Conservation (phyloP, 1,140 invertebrate genomes). For the Heliothis subflexa region DNA sequence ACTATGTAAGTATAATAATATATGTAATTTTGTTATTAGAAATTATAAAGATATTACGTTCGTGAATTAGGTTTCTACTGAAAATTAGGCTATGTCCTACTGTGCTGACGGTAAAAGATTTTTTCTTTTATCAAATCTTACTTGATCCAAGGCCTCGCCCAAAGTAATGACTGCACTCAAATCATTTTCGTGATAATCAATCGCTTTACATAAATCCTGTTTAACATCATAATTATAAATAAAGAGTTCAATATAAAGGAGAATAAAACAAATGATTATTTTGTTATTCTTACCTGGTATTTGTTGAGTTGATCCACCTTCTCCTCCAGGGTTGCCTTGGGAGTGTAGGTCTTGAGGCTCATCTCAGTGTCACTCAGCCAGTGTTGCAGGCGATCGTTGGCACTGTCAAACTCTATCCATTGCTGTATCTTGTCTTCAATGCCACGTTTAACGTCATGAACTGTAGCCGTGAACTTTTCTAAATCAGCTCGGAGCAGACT, state of each 20-base stretch:
- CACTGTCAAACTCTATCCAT: conserved; percentile 96
- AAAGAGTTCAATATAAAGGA: conserved; percentile 50
- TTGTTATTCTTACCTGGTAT: conserved; percentile 91
- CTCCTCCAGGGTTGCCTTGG: conserved; percentile 94
- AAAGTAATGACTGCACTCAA: conserved; percentile 91
- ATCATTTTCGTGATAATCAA: conserved; percentile 90
- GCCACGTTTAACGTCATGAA: conserved; percentile 91
- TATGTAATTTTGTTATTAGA: conserved; percentile 55
- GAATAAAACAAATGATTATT: conserved; percentile 34
- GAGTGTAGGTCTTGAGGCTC: conserved; percentile 94
- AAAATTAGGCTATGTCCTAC: conserved; percentile 81
- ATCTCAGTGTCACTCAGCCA: conserved; percentile 96
- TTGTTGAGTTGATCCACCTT: conserved; percentile 96
- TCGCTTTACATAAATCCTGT: conserved; percentile 92
- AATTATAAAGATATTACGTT: conserved; percentile 53
- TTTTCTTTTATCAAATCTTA: conserved; percentile 87
- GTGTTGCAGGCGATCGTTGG: conserved; percentile 92
- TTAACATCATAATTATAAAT: conserved; percentile 66
- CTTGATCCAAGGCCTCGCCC: conserved; percentile 94
- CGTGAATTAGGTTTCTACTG: conserved; percentile 80
- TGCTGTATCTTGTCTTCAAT: conserved; percentile 95
- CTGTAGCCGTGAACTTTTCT: conserved; percentile 92
- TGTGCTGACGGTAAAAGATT: conserved; percentile 67
- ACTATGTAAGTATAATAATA: conserved; percentile 42
- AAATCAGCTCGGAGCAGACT: conserved; percentile 92